Evolutionary conservation across 2,113 vertebrate species (phyloP).

Genomic region (Siphamia tubifer): DNA sequence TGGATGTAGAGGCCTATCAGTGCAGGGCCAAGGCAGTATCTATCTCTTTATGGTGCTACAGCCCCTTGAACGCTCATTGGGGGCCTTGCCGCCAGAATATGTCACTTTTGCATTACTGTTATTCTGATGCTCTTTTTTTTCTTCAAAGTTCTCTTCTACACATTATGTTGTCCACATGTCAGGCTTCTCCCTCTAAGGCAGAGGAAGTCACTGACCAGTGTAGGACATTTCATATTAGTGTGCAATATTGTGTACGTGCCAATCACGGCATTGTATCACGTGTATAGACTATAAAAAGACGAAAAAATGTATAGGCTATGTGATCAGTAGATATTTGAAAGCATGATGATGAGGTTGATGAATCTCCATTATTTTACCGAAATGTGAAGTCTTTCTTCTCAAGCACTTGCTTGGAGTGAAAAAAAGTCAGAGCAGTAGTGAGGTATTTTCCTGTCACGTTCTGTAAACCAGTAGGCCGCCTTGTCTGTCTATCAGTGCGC

Average conservation of each 20-base stretch:
- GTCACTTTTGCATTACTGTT: constrained; percentile 68
- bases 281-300: constrained; percentile 68
- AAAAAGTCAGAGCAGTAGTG: constrained; percentile 45
- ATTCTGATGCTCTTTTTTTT: constrained; percentile 48
- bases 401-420: constrained; percentile 32
- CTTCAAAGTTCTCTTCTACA: constrained; percentile 41
- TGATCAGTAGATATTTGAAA: constrained; percentile 71
- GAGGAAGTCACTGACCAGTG: constrained; percentile 44
- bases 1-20: constrained; percentile 59
- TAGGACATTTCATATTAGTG: constrained; percentile 74
- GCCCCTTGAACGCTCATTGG: constrained; percentile 59
- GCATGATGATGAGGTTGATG: constrained; percentile 65
- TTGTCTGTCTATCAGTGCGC: constrained; percentile 54
- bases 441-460: constrained; percentile 54
- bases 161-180: constrained; percentile 59
- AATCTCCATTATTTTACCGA: constrained; percentile 65
- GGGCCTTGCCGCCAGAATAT: constrained; percentile 62
- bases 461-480: constrained; percentile 64
- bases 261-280: constrained; percentile 68
- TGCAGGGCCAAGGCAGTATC: constrained; percentile 67
- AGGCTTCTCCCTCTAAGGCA: constrained; percentile 55
- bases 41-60: constrained; percentile 82
- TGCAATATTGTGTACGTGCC: constrained; percentile 82
- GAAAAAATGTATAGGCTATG: constrained; percentile 65
- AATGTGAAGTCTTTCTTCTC: constrained; percentile 72